Evolutionary conservation across 1,140 invertebrate genomes (phyloP).

Genomic region (Neodiprion fabricii): DNA sequence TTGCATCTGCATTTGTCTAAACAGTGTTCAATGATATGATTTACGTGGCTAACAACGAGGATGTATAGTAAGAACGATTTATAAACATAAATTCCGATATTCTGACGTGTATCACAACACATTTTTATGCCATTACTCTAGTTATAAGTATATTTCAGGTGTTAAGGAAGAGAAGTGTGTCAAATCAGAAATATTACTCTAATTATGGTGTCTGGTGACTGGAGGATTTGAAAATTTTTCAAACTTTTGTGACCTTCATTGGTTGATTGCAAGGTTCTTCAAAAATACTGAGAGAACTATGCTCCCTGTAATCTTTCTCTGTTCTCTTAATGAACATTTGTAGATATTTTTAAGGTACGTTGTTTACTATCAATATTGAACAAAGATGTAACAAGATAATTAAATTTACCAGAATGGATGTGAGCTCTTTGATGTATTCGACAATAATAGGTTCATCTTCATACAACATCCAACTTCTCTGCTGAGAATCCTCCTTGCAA

Average conservation of each 20-base stretch:
- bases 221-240: too few relatives aligned
- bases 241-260: too few relatives aligned
- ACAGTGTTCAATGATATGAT: constrained; percentile 32
- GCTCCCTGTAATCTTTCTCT: too few relatives aligned
- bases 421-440: constrained; percentile 82
- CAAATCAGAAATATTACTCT: too few relatives aligned
- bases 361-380: too few relatives aligned
- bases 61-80: neutral
- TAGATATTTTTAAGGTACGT: too few relatives aligned
- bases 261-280: too few relatives aligned
- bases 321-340: too few relatives aligned
- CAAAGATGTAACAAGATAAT: neutral
- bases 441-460: constrained; percentile 89
- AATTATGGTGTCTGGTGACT: too few relatives aligned
- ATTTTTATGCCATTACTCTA: neutral
- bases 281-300: too few relatives aligned
- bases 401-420: constrained; percentile 80
- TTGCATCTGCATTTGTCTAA: constrained; percentile 84
- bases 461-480: constrained; percentile 91
- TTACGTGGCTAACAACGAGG: neutral
- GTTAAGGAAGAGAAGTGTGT: too few relatives aligned
- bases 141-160: too few relatives aligned
- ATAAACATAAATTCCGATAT: constrained; percentile 10
- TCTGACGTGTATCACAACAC: neutral
- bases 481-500: constrained; percentile 92